Evolutionary conservation across 2,797 vertebrate genomes (phyloP).

Genomic region (Gouania willdenowi): DNA sequence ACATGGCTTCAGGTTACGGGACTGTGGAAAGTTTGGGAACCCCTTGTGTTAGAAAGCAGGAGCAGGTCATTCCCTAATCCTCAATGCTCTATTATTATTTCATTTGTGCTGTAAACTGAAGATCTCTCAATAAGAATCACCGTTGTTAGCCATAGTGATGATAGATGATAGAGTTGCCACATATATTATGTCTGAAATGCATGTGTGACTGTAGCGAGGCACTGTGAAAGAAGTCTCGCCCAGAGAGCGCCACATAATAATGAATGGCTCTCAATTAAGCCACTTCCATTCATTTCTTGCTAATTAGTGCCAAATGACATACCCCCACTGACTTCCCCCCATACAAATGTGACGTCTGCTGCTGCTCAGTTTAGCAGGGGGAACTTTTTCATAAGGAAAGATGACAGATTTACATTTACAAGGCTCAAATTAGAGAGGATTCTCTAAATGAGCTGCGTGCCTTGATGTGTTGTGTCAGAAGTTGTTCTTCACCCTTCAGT

Average conservation of each 20-base stretch:
- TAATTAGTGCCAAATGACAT: conserved; percentile 25
- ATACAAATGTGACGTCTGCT: conserved; percentile 11
- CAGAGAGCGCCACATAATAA: conserved; percentile 11
- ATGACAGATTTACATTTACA: background rate
- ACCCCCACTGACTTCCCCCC: background rate
- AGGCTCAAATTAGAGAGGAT: background rate
- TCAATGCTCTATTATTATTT: too few relatives aligned
- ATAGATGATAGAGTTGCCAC: conserved; percentile 47
- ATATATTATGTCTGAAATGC: too few relatives aligned
- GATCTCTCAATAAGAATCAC: too few relatives aligned
- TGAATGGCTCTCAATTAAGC: conserved; percentile 10
- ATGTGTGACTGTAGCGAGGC: too few relatives aligned
- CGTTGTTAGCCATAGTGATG: too few relatives aligned
- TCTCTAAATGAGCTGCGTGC: conserved; percentile 31
- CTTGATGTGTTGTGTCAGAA: conserved; percentile 56
- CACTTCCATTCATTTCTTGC: conserved; percentile 39
- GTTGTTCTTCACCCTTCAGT: conserved; percentile 67
- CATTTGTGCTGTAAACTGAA: too few relatives aligned
- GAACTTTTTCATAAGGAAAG: background rate
- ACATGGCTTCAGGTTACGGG: too few relatives aligned
- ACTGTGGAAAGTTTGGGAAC: too few relatives aligned
- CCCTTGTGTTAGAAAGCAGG: conserved; percentile 9
- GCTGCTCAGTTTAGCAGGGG: background rate
- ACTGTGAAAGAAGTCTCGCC: too few relatives aligned
- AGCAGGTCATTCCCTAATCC: too few relatives aligned